phyloP scores from a whole-genome alignment of 2,888 invertebrate genomes.

The Herminia tarsipennalis region DNA sequence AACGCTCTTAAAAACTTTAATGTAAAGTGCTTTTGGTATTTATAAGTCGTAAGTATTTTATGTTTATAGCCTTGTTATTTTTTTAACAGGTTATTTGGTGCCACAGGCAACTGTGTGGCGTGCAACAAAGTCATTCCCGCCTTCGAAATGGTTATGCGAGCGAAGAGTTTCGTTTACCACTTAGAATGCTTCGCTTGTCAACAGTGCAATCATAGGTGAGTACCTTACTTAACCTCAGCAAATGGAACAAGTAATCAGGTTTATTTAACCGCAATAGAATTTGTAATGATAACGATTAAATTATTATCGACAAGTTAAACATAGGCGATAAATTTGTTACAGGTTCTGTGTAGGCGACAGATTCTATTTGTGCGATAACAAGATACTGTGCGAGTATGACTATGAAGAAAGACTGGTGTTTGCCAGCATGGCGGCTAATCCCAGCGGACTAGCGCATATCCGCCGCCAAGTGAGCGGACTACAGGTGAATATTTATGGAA shows the following conservation, averaged over 20 bases:
- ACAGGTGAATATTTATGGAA: conserved; percentile 72
- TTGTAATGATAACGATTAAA: conserved; percentile 11
- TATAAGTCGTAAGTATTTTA: conserved; percentile 59
- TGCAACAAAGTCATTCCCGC: conserved; percentile 97
- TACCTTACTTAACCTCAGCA: background rate
- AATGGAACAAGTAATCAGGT: conserved; percentile 4
- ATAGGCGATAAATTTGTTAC: conserved; percentile 33
- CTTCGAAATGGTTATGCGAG: conserved; percentile 98
- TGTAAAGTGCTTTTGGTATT: conserved; percentile 58
- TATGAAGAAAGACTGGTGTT: conserved; percentile 96
- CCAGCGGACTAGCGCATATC: conserved; percentile 94
- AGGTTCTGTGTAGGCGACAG: conserved; percentile 98
- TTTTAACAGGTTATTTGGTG: conserved; percentile 93
- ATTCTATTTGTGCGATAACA: conserved; percentile 97
- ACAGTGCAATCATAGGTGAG: conserved; percentile 96
- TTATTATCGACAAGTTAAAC: conserved; percentile 9
- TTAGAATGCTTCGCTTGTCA: conserved; percentile 98
- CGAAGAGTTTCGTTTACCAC: conserved; percentile 96
- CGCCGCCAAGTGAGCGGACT: conserved; percentile 92
- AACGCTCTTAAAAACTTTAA: conserved; percentile 46
- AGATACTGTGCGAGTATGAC: conserved; percentile 97
- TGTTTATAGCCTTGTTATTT: conserved; percentile 55
- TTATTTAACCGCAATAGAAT: conserved; percentile 11
- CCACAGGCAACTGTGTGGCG: conserved; percentile 95
- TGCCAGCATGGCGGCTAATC: conserved; percentile 95